phyloP scores from a whole-genome alignment of 2,888 invertebrate genomes.

The Epistrophella euchroma region DNA sequence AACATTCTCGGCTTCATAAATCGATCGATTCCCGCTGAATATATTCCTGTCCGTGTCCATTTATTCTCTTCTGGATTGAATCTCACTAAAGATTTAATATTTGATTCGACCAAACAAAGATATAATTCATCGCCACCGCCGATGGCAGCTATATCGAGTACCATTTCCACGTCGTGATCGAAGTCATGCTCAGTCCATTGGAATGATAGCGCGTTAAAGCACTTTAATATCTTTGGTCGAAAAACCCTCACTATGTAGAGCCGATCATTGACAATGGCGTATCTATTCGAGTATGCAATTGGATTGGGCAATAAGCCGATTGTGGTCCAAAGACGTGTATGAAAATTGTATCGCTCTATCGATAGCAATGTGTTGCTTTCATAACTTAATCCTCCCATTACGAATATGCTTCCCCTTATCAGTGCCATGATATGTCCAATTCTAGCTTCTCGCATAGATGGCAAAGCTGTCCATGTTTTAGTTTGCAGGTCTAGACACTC shows the following conservation, averaged over 20 bases:
- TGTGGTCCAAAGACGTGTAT: not conserved
- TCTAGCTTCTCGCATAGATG: not conserved
- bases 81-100: not conserved
- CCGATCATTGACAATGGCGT: not conserved
- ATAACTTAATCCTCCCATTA: not conserved
- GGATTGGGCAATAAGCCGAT: not conserved
- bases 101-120: not conserved
- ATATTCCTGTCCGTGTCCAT: not conserved
- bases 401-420: not conserved
- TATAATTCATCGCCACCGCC: not conserved
- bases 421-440: not conserved
- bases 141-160: not conserved
- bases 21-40: not conserved
- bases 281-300: constrained; percentile 1
- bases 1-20: not conserved
- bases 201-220: not conserved
- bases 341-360: not conserved
- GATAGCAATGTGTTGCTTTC: not conserved
- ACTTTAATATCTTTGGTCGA: not conserved
- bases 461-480: not conserved
- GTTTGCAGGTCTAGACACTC: not conserved
- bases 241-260: not conserved
- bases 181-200: not conserved
- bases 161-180: not conserved
- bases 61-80: not conserved